Evolutionary conservation across 1,140 invertebrate species (phyloP).

Genomic region (Oscheius sp.): DNA sequence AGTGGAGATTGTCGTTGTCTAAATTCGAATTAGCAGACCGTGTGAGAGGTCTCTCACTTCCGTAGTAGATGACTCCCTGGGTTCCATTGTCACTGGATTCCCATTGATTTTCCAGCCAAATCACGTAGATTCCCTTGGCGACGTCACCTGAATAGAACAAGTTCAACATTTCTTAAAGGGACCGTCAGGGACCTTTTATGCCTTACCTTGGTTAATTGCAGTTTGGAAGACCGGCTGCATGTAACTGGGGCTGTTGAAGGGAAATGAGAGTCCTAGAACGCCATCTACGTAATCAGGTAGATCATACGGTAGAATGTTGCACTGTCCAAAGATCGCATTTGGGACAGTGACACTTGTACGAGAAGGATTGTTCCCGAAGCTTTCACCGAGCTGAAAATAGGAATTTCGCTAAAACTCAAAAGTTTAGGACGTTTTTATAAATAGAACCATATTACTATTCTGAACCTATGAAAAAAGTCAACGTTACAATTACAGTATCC

Average conservation of each 20-base stretch:
- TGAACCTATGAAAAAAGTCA: no score
- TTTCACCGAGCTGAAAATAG: not conserved
- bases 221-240: not conserved
- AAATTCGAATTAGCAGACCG: not conserved
- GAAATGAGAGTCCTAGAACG: not conserved
- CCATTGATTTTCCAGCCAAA: not conserved
- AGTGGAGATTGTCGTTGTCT: not conserved
- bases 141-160: no score
- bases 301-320: not conserved
- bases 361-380: not conserved
- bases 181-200: no score
- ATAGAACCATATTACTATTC: no score
- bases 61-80: slow-evolving; percentile 2
- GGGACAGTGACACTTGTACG: not conserved
- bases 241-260: not conserved
- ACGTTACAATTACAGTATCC: not conserved
- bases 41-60: not conserved
- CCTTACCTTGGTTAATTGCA: not conserved
- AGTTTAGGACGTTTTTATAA: not conserved
- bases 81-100: not conserved
- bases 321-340: not conserved
- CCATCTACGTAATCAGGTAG: not conserved
- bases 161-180: no score
- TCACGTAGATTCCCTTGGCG: not conserved
- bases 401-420: not conserved